Evolutionary conservation across 2,797 vertebrate genomes (phyloP).

Genomic region (Argya squamiceps): DNA sequence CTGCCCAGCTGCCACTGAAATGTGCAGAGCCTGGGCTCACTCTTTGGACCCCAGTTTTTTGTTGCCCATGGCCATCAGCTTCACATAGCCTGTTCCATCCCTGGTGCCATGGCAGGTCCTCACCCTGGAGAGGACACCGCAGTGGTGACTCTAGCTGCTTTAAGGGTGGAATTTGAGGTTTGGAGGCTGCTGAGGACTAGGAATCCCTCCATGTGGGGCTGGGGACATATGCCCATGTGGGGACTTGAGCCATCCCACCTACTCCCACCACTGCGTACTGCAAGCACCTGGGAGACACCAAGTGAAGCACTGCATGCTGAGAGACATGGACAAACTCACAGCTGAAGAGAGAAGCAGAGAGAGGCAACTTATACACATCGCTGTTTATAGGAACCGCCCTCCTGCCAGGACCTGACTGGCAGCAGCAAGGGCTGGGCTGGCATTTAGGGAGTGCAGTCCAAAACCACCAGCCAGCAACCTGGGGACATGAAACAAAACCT

Average conservation of each 20-base stretch:
- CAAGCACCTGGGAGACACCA: accelerated
- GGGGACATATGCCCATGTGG: neutral
- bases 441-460: neutral
- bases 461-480: conserved; percentile 22
- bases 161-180: neutral
- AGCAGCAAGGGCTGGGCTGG: neutral
- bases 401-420: conserved; percentile 15
- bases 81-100: neutral
- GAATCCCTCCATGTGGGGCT: neutral
- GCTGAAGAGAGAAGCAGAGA: neutral
- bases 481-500: neutral
- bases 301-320: neutral
- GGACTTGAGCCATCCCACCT: neutral
- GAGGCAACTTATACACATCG: neutral
- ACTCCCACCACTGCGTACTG: neutral
- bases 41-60: neutral
- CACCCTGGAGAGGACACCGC: accelerated
- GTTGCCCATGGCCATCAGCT: neutral
- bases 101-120: neutral
- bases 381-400: conserved; percentile 39
- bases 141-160: neutral
- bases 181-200: neutral
- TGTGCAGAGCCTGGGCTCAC: neutral
- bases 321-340: accelerated
- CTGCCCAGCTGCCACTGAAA: neutral